These are phyloP conservation scores for Sinohyriopsis cumingii DNA, from an alignment of 2,888 invertebrate species.

Conservation along the genomic window DNA sequence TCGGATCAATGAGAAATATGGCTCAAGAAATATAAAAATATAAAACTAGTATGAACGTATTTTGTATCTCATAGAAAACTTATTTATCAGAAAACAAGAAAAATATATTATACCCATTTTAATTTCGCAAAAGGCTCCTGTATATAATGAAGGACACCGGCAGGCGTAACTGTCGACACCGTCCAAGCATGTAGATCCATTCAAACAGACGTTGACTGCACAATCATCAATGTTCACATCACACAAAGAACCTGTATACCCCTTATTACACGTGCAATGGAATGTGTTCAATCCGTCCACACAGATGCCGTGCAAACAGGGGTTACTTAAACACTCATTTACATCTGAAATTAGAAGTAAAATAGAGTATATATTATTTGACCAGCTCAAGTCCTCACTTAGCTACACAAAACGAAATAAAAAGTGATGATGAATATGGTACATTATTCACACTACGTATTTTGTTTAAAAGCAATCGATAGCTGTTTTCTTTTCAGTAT, in stretches of 20 bases:
- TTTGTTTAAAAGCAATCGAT: too few species aligned
- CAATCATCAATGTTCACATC: slow-evolving; percentile 27
- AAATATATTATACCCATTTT: neutral
- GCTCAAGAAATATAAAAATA: too few species aligned
- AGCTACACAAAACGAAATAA: neutral
- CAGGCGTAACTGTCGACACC: slow-evolving; percentile 13
- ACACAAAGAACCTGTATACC: slow-evolving; percentile 17
- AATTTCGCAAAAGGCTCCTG: slow-evolving; percentile 18
- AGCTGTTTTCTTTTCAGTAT: too few species aligned
- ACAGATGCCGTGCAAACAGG: slow-evolving; percentile 18
- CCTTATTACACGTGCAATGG: slow-evolving; percentile 12
- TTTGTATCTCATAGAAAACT: too few species aligned
- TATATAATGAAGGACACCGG: slow-evolving; percentile 11
- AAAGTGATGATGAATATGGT: neutral
- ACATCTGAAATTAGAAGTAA: slow-evolving; percentile 4
- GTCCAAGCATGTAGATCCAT: slow-evolving; percentile 19
- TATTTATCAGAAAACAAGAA: too few species aligned
- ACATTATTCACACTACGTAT: too few species aligned
- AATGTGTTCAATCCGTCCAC: slow-evolving; percentile 5
- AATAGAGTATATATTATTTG: neutral
- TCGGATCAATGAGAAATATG: too few species aligned
- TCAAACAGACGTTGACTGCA: slow-evolving; percentile 13
- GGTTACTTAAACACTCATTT: slow-evolving; percentile 13
- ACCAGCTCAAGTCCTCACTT: neutral
- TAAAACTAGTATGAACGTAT: too few species aligned